Conservation (phyloP, 2,888 invertebrate species). For the Sinodicranocentrus sp. region DNA sequence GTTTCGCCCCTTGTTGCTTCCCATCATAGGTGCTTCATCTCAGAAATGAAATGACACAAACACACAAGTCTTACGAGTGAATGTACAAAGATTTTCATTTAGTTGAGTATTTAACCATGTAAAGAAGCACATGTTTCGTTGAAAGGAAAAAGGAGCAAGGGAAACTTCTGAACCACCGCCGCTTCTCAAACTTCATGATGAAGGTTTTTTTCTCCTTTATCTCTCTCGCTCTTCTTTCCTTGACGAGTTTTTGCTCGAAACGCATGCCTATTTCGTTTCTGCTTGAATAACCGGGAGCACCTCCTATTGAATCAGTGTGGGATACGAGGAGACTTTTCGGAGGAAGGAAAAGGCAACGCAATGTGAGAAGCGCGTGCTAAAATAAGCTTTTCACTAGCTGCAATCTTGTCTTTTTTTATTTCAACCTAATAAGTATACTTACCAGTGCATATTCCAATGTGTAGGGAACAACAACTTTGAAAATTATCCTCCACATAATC, state of each 20-base stretch:
- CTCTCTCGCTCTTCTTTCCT: constrained; percentile 2
- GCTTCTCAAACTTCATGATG: constrained; percentile 5
- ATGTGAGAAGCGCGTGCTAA: constrained; percentile 68
- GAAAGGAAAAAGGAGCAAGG: not conserved
- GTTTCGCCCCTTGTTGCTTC: not conserved
- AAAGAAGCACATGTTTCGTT: constrained; percentile 50
- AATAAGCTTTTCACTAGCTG: constrained; percentile 60
- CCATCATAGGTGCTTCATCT: not conserved
- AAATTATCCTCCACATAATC: no score
- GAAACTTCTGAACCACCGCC: constrained; percentile 2
- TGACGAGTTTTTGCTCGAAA: constrained; percentile 43
- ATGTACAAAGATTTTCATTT: constrained; percentile 13
- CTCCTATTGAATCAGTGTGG: constrained; percentile 41
- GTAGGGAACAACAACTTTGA: no score
- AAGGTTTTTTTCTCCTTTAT: constrained; percentile 25
- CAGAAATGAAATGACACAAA: not conserved
- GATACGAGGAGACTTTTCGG: not conserved
- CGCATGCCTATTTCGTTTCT: constrained; percentile 59
- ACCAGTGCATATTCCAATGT: no score
- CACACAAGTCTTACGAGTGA: not conserved
- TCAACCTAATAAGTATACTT: no score
- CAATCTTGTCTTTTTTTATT: not conserved
- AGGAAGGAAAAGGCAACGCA: constrained; percentile 33
- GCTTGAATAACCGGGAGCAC: constrained; percentile 60
- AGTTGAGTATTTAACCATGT: not conserved